Evolutionary conservation across 2,888 invertebrate species (phyloP), one percentile per base, ranked within the genome.

Genomic region (Crocallis elinguaria): DNA sequence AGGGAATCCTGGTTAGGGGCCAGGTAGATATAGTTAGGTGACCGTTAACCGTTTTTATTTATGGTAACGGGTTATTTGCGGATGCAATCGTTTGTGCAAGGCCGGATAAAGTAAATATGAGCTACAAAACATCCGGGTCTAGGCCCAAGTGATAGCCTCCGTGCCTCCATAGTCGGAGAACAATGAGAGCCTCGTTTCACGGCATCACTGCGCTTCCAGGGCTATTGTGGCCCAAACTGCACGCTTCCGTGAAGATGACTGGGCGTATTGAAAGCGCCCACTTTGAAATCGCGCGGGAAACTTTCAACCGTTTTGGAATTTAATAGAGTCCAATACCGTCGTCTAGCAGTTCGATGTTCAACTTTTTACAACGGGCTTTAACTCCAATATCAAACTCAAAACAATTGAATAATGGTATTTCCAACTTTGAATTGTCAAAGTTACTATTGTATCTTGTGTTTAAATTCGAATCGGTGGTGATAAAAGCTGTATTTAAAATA

Each of bases 171-270:
- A 12, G 35, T 13, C 12, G 8, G 43, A 27, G 41, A 66, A 71
- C 68, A 69, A 71, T 64, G 49, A 21, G 33, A 50, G 58, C 9
- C 56, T 65, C 60, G 57, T 66, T 66, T 52, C 49, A 56, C 53
- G 46, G 53, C 59, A 49, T 33, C 56, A 55, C 49, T 56, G 27
- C 43, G 43, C 35, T 39, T 29, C 33, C 39, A 21, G 59, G 33
- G 35, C 62, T 41, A 67, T 71, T 71, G 70, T 71, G 44, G 56
- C 55, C 27, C 48, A 48, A 54, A 58, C 65, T 62, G 55, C 43
- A 44, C 58, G 59, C 60, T 55, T 41, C 51, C 45, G 52, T 61
- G 57, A 49, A 61, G 60, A 67, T 68, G 62, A 48, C 57, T 57
- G 52, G 54, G 57, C 45, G 30, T 29, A 46, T 36, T 36, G 17